phyloP scores from a whole-genome alignment of 1,140 invertebrate species.

The Zaprionus africanus region DNA sequence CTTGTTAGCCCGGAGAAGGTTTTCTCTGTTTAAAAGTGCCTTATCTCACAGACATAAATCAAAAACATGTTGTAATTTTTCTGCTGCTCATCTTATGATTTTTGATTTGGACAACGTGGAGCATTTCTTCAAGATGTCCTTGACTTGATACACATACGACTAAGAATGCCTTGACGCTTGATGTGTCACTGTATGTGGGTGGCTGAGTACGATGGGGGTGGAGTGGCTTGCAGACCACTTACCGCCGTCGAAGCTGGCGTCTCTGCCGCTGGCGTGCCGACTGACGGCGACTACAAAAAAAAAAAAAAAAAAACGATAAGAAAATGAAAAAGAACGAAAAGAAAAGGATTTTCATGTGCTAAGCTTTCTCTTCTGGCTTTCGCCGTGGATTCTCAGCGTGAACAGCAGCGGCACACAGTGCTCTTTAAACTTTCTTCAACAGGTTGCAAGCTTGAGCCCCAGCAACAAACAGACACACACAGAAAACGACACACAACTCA shows the following conservation, averaged over 20 bases:
- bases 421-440: slow-evolving; percentile 68
- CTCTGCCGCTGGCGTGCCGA: too few species aligned
- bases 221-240: background rate
- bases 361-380: slow-evolving; percentile 64
- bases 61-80: too few species aligned
- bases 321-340: background rate
- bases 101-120: background rate
- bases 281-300: background rate
- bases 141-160: background rate
- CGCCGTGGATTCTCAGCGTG: slow-evolving; percentile 27
- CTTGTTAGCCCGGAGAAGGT: too few species aligned
- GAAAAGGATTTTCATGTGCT: slow-evolving; percentile 65
- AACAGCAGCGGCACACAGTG: slow-evolving; percentile 3
- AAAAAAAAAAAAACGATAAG: background rate
- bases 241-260: background rate
- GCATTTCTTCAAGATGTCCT: background rate
- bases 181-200: background rate
- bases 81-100: background rate
- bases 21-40: too few species aligned
- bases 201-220: background rate
- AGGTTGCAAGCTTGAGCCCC: slow-evolving; percentile 52
- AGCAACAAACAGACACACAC: background rate
- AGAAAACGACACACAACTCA: background rate
- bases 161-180: background rate
- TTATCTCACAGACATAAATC: too few species aligned